Evolutionary conservation across 1,140 invertebrate genomes (phyloP), one percentile per base, ranked within the genome.

Genomic region (Drosophila dunni): DNA sequence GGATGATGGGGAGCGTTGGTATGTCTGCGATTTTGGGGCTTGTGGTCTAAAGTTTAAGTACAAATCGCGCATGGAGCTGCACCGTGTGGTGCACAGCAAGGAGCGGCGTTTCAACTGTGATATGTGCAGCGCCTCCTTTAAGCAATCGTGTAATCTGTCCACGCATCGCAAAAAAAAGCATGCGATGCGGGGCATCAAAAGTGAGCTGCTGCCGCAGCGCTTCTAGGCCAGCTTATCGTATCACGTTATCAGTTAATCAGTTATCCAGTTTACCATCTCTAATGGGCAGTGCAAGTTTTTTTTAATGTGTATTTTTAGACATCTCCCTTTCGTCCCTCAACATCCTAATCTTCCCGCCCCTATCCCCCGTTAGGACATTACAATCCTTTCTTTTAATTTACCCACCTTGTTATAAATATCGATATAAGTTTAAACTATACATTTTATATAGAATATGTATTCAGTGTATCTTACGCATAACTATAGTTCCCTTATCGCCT

Each of bases 81-180:
- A 91, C 71, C 90, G 90, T 3, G 81, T 90, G 44, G 90, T 91
- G 57, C 90, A 91, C 48, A 91, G 90, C 73, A 91, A 91, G 72
- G 90, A 89, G 71, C 78, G 90, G 40, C 83, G 86, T 24, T 91
- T 91, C 62, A 90, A 81, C 20, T 91, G 90, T 64, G 90, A 91
- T 61, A 68, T 91, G 46, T 91, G 90, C 66, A 84, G 57, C 51
- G 90, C 90, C 45, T 91, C 90, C 54, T 91, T 91, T 15, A 91
- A 91, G 54, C 90, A 91, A 58, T 91, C 90, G 2, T 91, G 90
- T 53, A 91, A 91, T 63, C 61, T 91, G 24, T 91, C 90, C 11
- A 91, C 90, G 58, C 90, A 91, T 57, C 90, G 90, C 13, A 91
- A 91, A 20, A 91, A 91, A 45, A 91, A 91, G 72, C 90, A 91